These are phyloP conservation scores for Odontamblyopus lacepedii DNA, from an alignment of 2,797 vertebrate species.

Conservation along the genomic window DNA sequence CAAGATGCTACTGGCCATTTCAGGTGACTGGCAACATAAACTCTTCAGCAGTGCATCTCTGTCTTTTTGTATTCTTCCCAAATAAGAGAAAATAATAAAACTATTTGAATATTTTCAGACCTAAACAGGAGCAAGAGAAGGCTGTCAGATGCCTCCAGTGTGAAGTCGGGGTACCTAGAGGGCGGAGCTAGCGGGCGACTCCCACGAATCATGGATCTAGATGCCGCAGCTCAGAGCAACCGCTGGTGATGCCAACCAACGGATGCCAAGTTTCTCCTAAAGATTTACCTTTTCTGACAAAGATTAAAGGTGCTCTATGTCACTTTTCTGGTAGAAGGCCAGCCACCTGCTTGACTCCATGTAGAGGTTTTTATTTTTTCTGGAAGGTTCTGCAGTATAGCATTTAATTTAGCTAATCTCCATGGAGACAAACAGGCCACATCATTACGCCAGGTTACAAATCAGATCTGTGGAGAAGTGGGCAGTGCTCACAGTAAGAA, in stretches of 20 bases:
- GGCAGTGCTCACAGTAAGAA: no score
- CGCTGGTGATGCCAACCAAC: conserved; percentile 66
- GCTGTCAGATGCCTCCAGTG: conserved; percentile 63
- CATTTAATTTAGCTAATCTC: no score
- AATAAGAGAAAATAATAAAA: neutral
- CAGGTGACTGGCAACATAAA: conserved; percentile 61
- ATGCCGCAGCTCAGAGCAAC: conserved; percentile 69
- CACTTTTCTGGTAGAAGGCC: no score
- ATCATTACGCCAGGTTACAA: no score
- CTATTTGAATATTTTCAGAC: conserved; percentile 40
- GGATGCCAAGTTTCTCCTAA: neutral
- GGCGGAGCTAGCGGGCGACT: conserved; percentile 83
- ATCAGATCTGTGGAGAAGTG: no score
- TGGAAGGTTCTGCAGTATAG: no score
- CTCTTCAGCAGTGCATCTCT: neutral
- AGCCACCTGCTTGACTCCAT: no score
- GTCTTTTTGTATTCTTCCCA: no score
- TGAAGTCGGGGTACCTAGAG: conserved; percentile 79
- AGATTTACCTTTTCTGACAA: conserved; percentile 14
- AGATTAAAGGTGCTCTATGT: conserved; percentile 1
- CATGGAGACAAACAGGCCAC: no score
- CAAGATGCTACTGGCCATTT: conserved; percentile 82
- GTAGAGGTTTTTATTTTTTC: no score
- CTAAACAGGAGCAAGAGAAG: conserved; percentile 72
- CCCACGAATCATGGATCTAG: conserved; percentile 73